Percentiles rank a stretch among this genome's conserved stretches.
Conservation (phyloP, 1,140 invertebrate genomes). For the Odontomachus brunneus region DNA sequence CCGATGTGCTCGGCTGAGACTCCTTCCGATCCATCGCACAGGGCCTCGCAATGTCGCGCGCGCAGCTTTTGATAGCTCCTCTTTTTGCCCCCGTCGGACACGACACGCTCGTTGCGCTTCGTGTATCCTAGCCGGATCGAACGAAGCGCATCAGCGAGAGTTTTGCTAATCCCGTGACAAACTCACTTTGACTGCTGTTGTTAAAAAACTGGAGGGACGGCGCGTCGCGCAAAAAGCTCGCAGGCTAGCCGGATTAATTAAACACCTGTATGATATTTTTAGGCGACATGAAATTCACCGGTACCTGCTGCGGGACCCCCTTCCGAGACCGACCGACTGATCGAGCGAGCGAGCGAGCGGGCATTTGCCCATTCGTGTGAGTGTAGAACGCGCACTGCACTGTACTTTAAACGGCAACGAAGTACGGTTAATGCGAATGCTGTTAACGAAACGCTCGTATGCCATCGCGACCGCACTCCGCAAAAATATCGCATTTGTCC, state of each 20-base stretch:
- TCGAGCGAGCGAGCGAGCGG: too few species aligned
- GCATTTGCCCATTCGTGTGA: too few species aligned
- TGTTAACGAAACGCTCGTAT: too few species aligned
- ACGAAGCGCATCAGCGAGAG: constrained; percentile 17
- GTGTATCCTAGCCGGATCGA: background rate
- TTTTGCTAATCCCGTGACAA: constrained; percentile 18
- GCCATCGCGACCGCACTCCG: background rate
- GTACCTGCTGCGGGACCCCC: background rate
- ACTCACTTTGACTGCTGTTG: background rate
- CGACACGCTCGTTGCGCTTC: too few species aligned
- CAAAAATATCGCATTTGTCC: constrained; percentile 28
- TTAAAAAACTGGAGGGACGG: too few species aligned
- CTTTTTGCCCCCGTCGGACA: constrained; percentile 8
- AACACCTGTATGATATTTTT: constrained; percentile 18
- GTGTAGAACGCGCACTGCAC: background rate
- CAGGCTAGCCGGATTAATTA: constrained; percentile 8
- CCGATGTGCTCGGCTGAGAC: constrained; percentile 54
- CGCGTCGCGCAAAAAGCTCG: constrained; percentile 6
- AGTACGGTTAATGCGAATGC: background rate
- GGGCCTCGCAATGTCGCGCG: background rate
- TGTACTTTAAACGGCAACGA: too few species aligned
- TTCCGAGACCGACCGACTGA: background rate
- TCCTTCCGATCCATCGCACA: constrained; percentile 68
- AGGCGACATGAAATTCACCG: constrained; percentile 11
- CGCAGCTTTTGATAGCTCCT: constrained; percentile 23